These are phyloP conservation scores for Prosapia bicincta DNA, from an alignment of 2,888 invertebrate genomes.

Conservation along the genomic window DNA sequence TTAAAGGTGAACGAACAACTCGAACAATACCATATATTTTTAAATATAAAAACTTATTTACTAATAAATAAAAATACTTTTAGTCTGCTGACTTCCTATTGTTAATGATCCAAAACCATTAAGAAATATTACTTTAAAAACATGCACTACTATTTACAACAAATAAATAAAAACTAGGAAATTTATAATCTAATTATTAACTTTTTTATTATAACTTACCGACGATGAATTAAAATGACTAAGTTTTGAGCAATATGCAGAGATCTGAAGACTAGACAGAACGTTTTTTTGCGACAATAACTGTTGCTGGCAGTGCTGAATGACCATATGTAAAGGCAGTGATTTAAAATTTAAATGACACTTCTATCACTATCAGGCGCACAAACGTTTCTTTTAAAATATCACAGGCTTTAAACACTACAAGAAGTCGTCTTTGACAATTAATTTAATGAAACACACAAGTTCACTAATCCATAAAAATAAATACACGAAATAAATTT, in stretches of 20 bases:
- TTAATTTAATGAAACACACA: not conserved
- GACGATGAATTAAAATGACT: not conserved
- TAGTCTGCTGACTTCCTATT: too few relatives aligned
- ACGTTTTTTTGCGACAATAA: constrained; percentile 6
- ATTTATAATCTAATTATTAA: too few relatives aligned
- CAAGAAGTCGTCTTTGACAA: not conserved
- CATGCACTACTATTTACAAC: too few relatives aligned
- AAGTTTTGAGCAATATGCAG: not conserved
- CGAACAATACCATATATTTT: too few relatives aligned
- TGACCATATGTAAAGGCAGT: constrained; percentile 11
- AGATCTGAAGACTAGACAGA: constrained; percentile 21
- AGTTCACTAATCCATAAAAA: constrained; percentile 8
- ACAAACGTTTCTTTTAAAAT: not conserved
- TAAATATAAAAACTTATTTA: too few relatives aligned
- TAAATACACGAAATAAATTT: not conserved
- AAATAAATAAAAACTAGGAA: too few relatives aligned
- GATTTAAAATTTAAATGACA: constrained; percentile 26
- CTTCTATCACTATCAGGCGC: not conserved
- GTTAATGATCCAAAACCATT: too few relatives aligned
- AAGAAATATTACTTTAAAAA: too few relatives aligned
- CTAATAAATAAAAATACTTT: too few relatives aligned
- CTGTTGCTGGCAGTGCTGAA: constrained; percentile 14
- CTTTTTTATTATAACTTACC: not conserved
- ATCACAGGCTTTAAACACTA: constrained; percentile 9
- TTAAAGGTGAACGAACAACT: too few relatives aligned